Evolutionary conservation across 2,888 invertebrate species (phyloP), one percentile per base, ranked within the genome.

Genomic region (Chesias legatella): DNA sequence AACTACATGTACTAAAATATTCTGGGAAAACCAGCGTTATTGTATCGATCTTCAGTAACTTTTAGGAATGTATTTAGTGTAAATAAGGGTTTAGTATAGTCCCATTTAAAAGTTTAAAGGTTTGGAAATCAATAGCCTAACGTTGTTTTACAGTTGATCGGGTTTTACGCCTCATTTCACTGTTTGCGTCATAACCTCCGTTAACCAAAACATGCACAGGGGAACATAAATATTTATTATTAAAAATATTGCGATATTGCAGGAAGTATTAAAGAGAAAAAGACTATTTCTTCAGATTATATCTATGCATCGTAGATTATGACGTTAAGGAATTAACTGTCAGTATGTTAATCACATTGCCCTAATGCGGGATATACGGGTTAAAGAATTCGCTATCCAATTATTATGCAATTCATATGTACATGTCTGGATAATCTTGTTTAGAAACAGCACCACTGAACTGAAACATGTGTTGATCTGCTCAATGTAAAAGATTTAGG

Each of bases 91-190:
- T n/a, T n/a, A n/a, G n/a, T n/a, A n/a, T n/a, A n/a, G n/a, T n/a
- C n/a, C n/a, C 32, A 22, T 32, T 23, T 21, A 25, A 43, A 33
- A 33, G 27, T 33, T 43, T 38, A 20, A 29, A 26, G 53, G 52
- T 61, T 56, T 56, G 58, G 49, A 55, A 70, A 71, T 63, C 50
- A 43, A 63, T 61, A 54, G 30, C 44, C 40, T 55, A 54, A 56
- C 50, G 34, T 35, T 58, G 17, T 54, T 71, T 64, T 46, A 63
- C 60, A 67, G 55, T 56, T 53, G 54, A 58, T 51, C 53, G 58
- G 44, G 49, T 62, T 62, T 56, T 54, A 64, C 56, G 69, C 65
- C 56, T 71, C 58, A 63, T 62, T 67, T 40, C 25, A 28, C 40
- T 33, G 11, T 39, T 60, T 59, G 43, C 51, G 45, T 57, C 55